Base-by-base conservation (phyloP, 2,113 vertebrate genomes). In the Ciconia stormi region DNA sequence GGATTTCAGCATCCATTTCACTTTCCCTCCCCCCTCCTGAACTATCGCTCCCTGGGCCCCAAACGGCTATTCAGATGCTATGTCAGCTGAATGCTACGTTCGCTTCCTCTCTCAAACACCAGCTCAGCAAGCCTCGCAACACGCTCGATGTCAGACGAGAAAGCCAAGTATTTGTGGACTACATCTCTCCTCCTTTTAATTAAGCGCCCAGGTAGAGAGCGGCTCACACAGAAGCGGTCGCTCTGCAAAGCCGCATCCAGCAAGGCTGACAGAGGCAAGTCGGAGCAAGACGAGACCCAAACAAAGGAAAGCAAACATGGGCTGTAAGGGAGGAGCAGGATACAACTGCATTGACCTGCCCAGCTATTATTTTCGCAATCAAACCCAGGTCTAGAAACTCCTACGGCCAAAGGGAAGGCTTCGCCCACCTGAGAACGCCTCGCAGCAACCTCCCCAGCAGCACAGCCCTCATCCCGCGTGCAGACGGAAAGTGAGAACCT, bases 311-410 rank as follows among this genome's bases (percentile, higher is more conserved):
- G 93, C 87, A 83, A 95, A 94, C 59, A 42, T 3, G 23, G 88
- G 61, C 84, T 80, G 52, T 8, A 42, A 61, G 94, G 93, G 91
- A 91, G 85, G 93, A 96, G 90, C 95, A 94, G 91, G 95, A 96
- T 84, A 52, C 89, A 36, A 86, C 62, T 6, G 63, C 90, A 27
- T 0, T 92, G 89, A 93, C 94, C 92, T 88, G 90, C 94, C 96
- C 85, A 46, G 88, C 59, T 56, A 87, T 89, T 84, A 55, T 92
- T 90, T 87, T 69, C 10, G 11, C 92, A 96, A 90, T 47, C 91
- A 27, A 63, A 15, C 27, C 1, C 0, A 87, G 82, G 67, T 59
- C 85, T 58, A 79, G 32, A 93, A 95, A 81, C 66, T 72, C 59
- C 65, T 93, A 14, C 3, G 19, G 91, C 79, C 79, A 8, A 72